These are phyloP conservation scores for Diachasma alloeum DNA, from an alignment of 1,140 invertebrate genomes.

Conservation along the genomic window DNA sequence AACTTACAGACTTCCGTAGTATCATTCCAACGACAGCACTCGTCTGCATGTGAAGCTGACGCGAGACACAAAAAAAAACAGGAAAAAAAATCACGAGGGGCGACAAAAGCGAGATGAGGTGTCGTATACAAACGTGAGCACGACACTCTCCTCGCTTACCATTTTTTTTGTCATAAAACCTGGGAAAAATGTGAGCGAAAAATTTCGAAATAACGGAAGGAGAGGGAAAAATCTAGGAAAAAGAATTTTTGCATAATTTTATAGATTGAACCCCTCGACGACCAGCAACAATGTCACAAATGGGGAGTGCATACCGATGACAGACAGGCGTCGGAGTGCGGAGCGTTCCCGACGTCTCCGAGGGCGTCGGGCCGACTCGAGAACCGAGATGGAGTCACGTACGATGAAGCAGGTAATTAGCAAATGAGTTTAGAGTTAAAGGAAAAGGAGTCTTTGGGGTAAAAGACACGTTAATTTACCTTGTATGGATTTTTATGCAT, in stretches of 20 bases:
- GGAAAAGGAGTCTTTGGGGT: too few relatives aligned
- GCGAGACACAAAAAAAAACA: background rate
- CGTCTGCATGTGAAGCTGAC: background rate
- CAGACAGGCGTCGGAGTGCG: constrained; percentile 38
- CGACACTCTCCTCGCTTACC: background rate
- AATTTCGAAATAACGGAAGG: background rate
- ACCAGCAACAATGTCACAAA: constrained; percentile 23
- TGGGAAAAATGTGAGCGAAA: background rate
- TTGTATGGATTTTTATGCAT: too few relatives aligned
- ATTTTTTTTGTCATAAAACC: background rate
- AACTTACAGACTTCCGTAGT: background rate
- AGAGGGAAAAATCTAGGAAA: background rate
- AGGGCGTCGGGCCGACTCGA: constrained; percentile 42
- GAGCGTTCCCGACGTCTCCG: constrained; percentile 39
- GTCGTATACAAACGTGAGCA: background rate
- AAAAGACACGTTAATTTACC: too few relatives aligned
- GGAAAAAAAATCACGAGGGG: background rate
- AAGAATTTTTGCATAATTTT: constrained; percentile 31
- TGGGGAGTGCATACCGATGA: constrained; percentile 56
- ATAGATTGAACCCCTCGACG: constrained; percentile 45
- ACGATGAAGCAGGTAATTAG: constrained; percentile 52
- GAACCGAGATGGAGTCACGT: constrained; percentile 54
- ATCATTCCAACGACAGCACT: background rate
- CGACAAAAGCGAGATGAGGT: background rate
- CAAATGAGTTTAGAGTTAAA: too few relatives aligned